These are phyloP conservation scores for Loripinus fragilis DNA, from an alignment of 2,888 invertebrate genomes.

Conservation along the genomic window DNA sequence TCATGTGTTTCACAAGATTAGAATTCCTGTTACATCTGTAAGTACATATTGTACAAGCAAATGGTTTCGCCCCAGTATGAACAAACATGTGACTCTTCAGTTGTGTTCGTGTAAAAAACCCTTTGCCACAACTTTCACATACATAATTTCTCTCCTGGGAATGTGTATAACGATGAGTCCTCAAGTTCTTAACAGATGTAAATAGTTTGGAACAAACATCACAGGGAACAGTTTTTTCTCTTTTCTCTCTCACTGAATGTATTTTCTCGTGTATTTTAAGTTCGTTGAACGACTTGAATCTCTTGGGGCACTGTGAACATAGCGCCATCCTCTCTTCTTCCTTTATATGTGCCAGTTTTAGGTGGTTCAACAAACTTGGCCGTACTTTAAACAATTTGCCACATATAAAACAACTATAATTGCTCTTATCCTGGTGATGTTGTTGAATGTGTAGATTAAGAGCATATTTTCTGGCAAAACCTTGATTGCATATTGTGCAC, in stretches of 20 bases:
- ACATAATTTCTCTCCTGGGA: background rate
- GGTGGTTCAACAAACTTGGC: background rate
- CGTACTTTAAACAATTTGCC: slow-evolving; percentile 7
- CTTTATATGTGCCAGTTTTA: background rate
- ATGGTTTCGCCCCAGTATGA: background rate
- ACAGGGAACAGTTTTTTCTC: background rate
- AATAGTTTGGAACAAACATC: background rate
- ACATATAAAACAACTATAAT: background rate
- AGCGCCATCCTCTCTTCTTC: background rate
- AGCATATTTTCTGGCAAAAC: background rate
- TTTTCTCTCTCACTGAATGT: background rate
- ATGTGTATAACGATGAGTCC: background rate
- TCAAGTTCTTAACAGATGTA: background rate
- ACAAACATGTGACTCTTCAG: background rate
- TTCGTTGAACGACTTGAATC: background rate
- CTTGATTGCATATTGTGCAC: background rate
- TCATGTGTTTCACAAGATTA: slow-evolving; percentile 2
- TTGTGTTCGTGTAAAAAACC: background rate
- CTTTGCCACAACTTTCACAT: slow-evolving; percentile 3
- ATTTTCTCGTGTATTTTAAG: background rate
- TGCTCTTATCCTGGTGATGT: background rate
- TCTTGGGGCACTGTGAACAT: slow-evolving; percentile 12
- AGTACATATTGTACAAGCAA: background rate
- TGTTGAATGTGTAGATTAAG: slow-evolving; percentile 1
- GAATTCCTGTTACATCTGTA: background rate